Evolutionary conservation across 1,140 invertebrate species (phyloP), one percentile per base, ranked within the genome.

Genomic region (Drosophila serrata): DNA sequence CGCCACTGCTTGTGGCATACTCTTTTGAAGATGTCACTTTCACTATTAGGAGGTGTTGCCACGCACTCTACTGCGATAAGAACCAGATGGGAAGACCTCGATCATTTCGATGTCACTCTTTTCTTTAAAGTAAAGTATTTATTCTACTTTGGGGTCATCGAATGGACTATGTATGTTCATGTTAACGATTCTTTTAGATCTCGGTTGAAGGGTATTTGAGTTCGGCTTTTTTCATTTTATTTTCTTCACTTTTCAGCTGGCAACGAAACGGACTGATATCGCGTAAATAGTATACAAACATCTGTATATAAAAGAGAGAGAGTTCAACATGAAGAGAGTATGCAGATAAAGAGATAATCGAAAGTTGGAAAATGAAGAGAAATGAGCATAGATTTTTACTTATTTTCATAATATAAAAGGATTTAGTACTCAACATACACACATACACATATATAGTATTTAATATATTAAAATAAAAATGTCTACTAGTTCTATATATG

Each of bases 1-100:
- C 60, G 61, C 55, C 53, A 82, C 60, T 59, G 45, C 24, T 29
- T 67, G 55, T 48, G 55, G 29, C 31, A 67, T 24, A 31, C 64
- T 22, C 35, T 58, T 15, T 17, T 19, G 1, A 6, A 35, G 17
- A 17, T 37, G 8, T 24, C 17, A 48, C 29, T 22, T 58, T 7
- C 22, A 29, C 11, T 57, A 19, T 15, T 19, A 2, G 12, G 4
- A 19, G 15, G n/a, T 2, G 8, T 62, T 53, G 46, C 6, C 42
- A 33, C 27, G 12, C 5, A 35, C 51, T 53, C 6, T 11, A 19
- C 11, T 13, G n/a, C 11, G 17, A 51, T 33, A 51, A 19, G 11
- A 33, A 4, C 2, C 6, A 15, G 17, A 7, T 19, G 48, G 0
- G 0, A 2, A 17, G 6, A 19, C n/a, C 6, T 13, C 6, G 7